A percentile compares a stretch with the other conserved stretches of the same genome.
Evolutionary conservation across 2,888 invertebrate genomes (phyloP).

Genomic region (Agrochola lota): DNA sequence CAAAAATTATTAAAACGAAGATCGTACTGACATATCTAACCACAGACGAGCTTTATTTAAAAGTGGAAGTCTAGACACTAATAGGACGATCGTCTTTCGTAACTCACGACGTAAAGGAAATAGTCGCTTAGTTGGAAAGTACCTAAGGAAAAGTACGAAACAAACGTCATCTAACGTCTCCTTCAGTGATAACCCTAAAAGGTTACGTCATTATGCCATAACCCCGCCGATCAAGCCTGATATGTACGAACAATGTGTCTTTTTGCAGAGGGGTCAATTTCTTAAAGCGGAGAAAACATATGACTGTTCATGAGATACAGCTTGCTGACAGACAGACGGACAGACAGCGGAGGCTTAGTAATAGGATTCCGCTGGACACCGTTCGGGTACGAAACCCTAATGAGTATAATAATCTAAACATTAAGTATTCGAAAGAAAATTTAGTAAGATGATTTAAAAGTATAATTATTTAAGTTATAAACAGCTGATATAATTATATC

Average conservation of each 20-base stretch:
- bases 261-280: not conserved
- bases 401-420: too few relatives aligned
- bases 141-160: too few relatives aligned
- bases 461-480: too few relatives aligned
- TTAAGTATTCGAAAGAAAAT: too few relatives aligned
- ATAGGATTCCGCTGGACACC: too few relatives aligned
- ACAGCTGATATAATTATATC: not conserved
- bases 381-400: too few relatives aligned
- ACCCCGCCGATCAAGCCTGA: not conserved
- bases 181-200: constrained; percentile 12
- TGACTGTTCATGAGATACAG: too few relatives aligned
- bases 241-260: not conserved
- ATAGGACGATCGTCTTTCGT: not conserved
- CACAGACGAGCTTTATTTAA: not conserved
- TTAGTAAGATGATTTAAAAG: too few relatives aligned
- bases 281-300: not conserved
- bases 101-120: not conserved
- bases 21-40: not conserved
- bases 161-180: not conserved
- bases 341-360: too few relatives aligned
- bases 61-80: not conserved
- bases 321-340: too few relatives aligned
- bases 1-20: not conserved
- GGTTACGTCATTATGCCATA: not conserved
- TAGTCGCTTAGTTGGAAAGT: not conserved